phyloP scores from a whole-genome alignment of 2,797 vertebrate species.

The Clarias fuscus region DNA sequence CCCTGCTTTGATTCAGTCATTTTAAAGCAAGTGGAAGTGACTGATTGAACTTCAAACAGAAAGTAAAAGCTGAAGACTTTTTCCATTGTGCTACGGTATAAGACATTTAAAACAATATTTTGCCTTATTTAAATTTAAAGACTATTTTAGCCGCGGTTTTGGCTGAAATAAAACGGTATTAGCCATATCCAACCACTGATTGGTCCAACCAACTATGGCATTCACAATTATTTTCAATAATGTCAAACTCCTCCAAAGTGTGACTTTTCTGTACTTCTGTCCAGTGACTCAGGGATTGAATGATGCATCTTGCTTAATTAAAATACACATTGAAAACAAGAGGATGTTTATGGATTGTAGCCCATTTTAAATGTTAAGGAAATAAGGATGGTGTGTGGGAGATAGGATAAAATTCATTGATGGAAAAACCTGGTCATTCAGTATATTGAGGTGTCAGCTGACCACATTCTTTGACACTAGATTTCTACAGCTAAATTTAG shows the following conservation, averaged over 20 bases:
- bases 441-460: no score
- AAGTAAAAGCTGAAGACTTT: neutral
- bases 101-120: neutral
- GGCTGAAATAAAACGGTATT: no score
- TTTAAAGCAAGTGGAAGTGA: neutral
- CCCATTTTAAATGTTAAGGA: neutral
- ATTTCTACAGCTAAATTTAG: no score
- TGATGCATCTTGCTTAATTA: slow-evolving; percentile 24
- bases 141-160: neutral
- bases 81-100: neutral
- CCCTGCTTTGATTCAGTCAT: neutral
- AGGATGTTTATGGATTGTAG: neutral
- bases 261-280: slow-evolving; percentile 6
- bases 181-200: neutral
- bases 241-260: neutral
- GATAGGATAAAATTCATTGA: neutral
- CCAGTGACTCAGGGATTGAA: slow-evolving; percentile 10
- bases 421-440: no score
- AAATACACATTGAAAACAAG: neutral
- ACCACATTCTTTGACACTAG: no score
- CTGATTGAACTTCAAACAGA: slow-evolving; percentile 2
- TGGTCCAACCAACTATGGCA: neutral
- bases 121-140: neutral
- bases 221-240: neutral
- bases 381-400: neutral